Conservation (phyloP, 35 echinoderm and acorn worm species). For the Apostichopus japonicus region DNA sequence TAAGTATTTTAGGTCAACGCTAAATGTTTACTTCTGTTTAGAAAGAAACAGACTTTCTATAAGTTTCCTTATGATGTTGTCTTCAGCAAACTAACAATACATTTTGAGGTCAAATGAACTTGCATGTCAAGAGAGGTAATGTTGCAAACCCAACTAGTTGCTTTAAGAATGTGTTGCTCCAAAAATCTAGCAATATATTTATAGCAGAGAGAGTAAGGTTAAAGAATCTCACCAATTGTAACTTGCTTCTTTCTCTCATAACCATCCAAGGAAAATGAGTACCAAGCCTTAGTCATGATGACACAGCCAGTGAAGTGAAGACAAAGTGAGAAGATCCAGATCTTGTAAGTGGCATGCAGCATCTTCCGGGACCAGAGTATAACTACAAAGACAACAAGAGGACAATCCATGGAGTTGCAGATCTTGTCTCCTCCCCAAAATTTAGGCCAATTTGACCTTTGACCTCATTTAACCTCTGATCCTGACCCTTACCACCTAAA, state of each 20-base stretch:
- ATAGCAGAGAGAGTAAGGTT: background rate
- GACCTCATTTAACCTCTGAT: background rate
- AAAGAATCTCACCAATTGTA: background rate
- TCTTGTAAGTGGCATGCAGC: constrained; percentile 45
- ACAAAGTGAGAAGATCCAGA: constrained; percentile 22
- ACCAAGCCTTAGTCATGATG: constrained; percentile 12
- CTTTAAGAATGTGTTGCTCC: background rate
- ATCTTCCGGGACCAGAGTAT: constrained; percentile 4
- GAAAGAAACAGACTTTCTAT: no score
- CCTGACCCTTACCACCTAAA: background rate
- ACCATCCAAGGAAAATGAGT: constrained; percentile 19
- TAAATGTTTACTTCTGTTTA: no score
- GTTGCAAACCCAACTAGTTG: no score
- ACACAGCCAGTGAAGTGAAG: background rate
- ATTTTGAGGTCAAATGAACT: no score
- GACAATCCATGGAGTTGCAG: no score
- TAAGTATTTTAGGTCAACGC: no score
- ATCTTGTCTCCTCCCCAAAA: background rate
- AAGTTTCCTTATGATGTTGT: no score
- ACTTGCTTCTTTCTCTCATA: background rate
- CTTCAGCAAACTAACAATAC: no score
- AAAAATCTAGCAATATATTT: background rate
- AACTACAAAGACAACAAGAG: background rate
- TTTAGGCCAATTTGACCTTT: no score
- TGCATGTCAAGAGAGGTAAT: no score